phyloP scores from a whole-genome alignment of 2,113 vertebrate genomes.

The Halichoerus grypus region DNA sequence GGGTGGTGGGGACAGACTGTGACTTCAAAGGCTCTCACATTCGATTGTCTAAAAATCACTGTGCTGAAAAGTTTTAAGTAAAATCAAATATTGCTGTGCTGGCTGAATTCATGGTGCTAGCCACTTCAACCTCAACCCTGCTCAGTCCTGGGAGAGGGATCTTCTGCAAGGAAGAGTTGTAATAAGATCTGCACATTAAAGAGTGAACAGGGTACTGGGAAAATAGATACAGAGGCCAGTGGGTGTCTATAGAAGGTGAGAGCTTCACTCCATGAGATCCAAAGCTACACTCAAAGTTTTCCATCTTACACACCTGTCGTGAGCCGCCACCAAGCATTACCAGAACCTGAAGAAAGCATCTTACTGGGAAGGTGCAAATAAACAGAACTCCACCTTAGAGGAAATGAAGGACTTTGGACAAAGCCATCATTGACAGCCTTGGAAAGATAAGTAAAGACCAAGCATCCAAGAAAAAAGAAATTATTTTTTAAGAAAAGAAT shows the following conservation, averaged over 20 bases:
- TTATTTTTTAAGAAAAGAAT: background rate
- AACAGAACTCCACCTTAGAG: background rate
- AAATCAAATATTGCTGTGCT: background rate
- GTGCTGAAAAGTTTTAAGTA: background rate
- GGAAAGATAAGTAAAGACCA: too few relatives aligned
- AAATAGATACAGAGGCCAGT: fast-evolving
- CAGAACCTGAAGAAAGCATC: background rate
- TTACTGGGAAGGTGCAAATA: background rate
- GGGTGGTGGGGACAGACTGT: fast-evolving
- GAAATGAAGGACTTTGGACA: background rate
- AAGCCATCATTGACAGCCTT: background rate
- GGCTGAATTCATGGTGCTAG: background rate
- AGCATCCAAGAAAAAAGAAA: background rate
- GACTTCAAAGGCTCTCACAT: background rate
- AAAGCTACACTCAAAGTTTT: background rate
- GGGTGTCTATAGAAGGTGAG: fast-evolving
- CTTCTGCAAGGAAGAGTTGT: background rate
- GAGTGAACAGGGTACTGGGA: background rate
- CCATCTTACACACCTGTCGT: fast-evolving
- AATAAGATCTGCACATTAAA: background rate
- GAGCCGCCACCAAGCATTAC: background rate
- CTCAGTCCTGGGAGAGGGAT: background rate
- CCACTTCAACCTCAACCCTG: too few relatives aligned
- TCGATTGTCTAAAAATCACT: background rate
- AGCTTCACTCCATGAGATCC: fast-evolving